Percentiles rank a stretch among this genome's conserved stretches.
Conservation (phyloP, 2,797 vertebrate species). For the Microctenopoma lineatum region DNA sequence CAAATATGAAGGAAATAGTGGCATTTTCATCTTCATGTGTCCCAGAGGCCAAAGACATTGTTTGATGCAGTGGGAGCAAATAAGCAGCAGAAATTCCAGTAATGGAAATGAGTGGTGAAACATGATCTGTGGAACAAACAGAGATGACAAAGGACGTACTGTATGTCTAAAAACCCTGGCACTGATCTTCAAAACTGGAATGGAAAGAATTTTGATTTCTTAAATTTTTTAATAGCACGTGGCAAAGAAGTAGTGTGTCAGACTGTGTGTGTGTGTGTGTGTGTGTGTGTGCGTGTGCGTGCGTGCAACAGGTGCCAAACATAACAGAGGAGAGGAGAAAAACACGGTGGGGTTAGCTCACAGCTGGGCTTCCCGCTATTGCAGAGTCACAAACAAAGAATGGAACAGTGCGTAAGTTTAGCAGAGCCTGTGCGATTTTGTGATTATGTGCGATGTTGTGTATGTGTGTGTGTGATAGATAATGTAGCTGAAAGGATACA, state of each 20-base stretch:
- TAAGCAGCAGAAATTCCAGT: not conserved
- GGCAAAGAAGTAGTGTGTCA: slow-evolving; percentile 35
- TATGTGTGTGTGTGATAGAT: slow-evolving; percentile 41
- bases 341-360: slow-evolving; percentile 75
- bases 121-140: not conserved
- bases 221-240: slow-evolving; percentile 72
- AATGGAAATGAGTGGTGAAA: slow-evolving; percentile 11
- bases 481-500: slow-evolving; percentile 47
- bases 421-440: slow-evolving; percentile 51
- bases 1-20: slow-evolving; percentile 1
- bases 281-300: not conserved
- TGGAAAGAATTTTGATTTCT: slow-evolving; percentile 64
- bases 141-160: slow-evolving; percentile 10
- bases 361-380: slow-evolving; percentile 76
- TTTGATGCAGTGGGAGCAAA: not conserved
- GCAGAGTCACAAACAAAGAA: slow-evolving; percentile 76
- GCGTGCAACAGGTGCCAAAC: slow-evolving; percentile 77
- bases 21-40: not conserved
- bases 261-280: slow-evolving; percentile 14
- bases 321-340: slow-evolving; percentile 76
- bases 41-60: not conserved
- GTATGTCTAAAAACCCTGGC: slow-evolving; percentile 15
- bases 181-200: slow-evolving; percentile 40
- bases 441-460: slow-evolving; percentile 57
- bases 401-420: slow-evolving; percentile 49